Evolutionary conservation across 2,888 invertebrate genomes (phyloP).

Genomic region (Podabrus alpinus): DNA sequence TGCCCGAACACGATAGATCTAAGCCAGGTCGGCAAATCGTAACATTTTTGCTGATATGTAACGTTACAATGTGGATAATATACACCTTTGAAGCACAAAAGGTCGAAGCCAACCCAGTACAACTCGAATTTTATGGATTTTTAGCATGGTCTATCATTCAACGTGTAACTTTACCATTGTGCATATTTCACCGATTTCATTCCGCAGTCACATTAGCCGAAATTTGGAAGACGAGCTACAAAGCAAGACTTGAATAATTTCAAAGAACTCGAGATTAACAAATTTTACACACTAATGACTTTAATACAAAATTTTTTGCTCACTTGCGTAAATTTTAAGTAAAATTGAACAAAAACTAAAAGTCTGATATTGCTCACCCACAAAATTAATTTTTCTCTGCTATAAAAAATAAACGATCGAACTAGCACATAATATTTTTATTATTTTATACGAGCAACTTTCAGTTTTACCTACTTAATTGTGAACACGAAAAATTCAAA

Average conservation of each 20-base stretch:
- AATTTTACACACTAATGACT: not conserved
- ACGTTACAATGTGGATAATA: conserved; percentile 95
- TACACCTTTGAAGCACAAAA: conserved; percentile 95
- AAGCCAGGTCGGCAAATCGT: conserved; percentile 96
- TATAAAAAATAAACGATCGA: not conserved
- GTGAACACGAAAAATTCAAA: not conserved
- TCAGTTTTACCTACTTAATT: too few relatives aligned
- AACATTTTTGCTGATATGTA: conserved; percentile 92
- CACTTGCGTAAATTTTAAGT: not conserved
- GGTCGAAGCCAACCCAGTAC: conserved; percentile 89
- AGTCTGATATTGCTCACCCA: conserved; percentile 1
- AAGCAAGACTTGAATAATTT: conserved; percentile 83
- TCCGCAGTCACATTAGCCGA: conserved; percentile 93
- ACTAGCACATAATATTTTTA: not conserved
- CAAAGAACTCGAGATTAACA: not conserved
- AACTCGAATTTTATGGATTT: conserved; percentile 90
- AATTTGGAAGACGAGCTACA: conserved; percentile 95
- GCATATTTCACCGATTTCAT: conserved; percentile 96
- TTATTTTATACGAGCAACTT: not conserved
- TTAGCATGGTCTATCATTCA: conserved; percentile 93
- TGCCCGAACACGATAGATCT: conserved; percentile 89
- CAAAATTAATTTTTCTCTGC: not conserved
- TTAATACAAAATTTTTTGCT: not conserved
- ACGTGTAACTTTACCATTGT: conserved; percentile 89
- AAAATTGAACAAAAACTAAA: not conserved